Evolutionary conservation across 2,113 vertebrate genomes (phyloP), one percentile per base, ranked within the genome.

Genomic region (Lepisosteus osseus): DNA sequence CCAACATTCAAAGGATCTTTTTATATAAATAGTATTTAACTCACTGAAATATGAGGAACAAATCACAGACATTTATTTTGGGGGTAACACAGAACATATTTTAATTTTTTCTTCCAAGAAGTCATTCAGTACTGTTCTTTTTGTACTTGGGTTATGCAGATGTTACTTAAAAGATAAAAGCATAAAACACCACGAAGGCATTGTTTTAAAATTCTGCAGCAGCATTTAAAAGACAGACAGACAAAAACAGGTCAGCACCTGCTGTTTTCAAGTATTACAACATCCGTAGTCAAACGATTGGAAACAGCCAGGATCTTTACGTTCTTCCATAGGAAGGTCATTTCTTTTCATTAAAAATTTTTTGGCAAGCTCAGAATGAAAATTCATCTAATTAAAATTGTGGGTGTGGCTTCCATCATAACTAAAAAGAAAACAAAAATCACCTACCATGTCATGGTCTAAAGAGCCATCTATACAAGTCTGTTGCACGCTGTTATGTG

Each of bases 241-340:
- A 86, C 90, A 88, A 92, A 29, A 90, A 92, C 86, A 93, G 88
- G 90, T 89, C 91, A 93, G 89, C 86, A 80, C 86, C 90, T 89
- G 82, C 87, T 85, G 77, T 91, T 90, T 86, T 94, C 92, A 94
- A 93, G 90, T 92, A 92, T 90, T 84, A 90, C 89, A 90, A 88
- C 80, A 86, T 89, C 80, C 86, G 92, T 84, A 86, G 89, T 93
- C 88, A 92, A 91, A 90, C 91, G 90, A 85, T 89, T 85, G 86
- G 84, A 82, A 93, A 89, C 89, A 93, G 93, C 94, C 93, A 93
- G 92, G 93, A 93, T 92, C 87, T 84, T 87, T 88, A 89, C 86
- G 92, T 89, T 95, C 97, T 99, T 99, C 97, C 97, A 99, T 97
- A 99, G 97, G 97, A 99, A 98, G 97, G 86, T 87, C 84, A 86